Percentiles rank a stretch among this genome's conserved stretches.
These are phyloP conservation scores for Orthonychiurus folsomi DNA, from an alignment of 2,888 invertebrate genomes.

Conservation along the genomic window DNA sequence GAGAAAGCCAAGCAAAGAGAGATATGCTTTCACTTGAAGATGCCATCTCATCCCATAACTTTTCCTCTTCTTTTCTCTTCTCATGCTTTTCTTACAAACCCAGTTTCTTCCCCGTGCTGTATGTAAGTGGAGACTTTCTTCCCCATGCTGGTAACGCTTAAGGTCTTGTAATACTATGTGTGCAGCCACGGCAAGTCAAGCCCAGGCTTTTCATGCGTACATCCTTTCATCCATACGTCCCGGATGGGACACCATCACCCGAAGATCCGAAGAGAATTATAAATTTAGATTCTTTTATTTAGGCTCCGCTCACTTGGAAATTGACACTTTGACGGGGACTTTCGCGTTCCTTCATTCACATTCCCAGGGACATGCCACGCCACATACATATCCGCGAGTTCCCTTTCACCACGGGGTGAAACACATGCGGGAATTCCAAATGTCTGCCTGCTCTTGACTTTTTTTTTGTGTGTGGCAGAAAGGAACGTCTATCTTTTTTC, in stretches of 20 bases:
- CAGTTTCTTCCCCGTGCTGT: too few relatives aligned
- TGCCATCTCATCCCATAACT: constrained; percentile 18
- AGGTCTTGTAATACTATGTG: too few relatives aligned
- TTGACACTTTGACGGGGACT: constrained; percentile 35
- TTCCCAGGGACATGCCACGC: neutral
- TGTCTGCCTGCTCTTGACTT: neutral
- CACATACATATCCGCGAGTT: too few relatives aligned
- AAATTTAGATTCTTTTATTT: constrained; percentile 34
- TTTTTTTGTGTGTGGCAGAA: too few relatives aligned
- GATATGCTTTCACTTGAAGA: constrained; percentile 13
- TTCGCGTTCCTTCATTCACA: constrained; percentile 9
- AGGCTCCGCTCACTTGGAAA: constrained; percentile 31
- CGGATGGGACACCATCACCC: too few relatives aligned
- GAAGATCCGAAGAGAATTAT: constrained; percentile 28
- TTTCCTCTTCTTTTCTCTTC: constrained; percentile 10
- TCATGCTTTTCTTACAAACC: too few relatives aligned
- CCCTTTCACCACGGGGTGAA: neutral
- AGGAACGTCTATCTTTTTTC: constrained; percentile 1
- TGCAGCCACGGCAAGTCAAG: too few relatives aligned
- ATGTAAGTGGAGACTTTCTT: too few relatives aligned
- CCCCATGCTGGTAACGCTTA: too few relatives aligned
- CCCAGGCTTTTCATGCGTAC: too few relatives aligned
- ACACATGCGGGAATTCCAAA: neutral
- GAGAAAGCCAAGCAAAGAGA: constrained; percentile 2
- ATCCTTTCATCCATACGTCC: too few relatives aligned